Evolutionary conservation across 2,888 invertebrate genomes (phyloP), one percentile per base, ranked within the genome.

Genomic region (Lochmaea crataegi): DNA sequence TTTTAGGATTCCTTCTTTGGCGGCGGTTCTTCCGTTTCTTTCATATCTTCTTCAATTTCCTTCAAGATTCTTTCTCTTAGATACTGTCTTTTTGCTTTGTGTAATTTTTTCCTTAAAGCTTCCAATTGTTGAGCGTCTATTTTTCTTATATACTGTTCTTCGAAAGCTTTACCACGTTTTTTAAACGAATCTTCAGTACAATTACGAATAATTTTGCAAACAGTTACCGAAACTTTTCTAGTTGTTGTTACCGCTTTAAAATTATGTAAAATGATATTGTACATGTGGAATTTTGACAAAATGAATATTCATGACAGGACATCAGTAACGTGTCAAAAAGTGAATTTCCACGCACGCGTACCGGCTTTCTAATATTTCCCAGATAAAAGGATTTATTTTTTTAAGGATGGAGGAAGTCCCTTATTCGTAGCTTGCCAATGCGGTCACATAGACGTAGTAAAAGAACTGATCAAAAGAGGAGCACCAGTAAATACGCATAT

Each of bases 401-500:
- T 85, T 60, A 86, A 97, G 96, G 97, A 98, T 85, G 97, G 97
- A n/a, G 97, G 97, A 71, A 97, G 97, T 41, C 95, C 98, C 0
- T 88, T 97, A 72, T 96, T 97, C 86, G 94, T 98, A 69, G 94
- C 97, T 65, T 94, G 96, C 79, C 96, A 97, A 84, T 95, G 96
- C 84, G 97, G 96, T 1, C 96, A 97, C 86, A 88, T 95, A 81
- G 93, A 96, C 74, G 94, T 97, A 75, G 96, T 96, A 5, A 92
- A 94, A 80, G 94, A 95, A 84, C 88, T 98, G 7, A 90, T 97
- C 68, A 91, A 91, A 74, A 91, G 93, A 81, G 96, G 96, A 10
- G 94, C 95, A 9, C 90, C 94, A 85, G 92, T 94, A 51, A 94
- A 95, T 83, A 90, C 92, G 18, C 92, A 91, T 79, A 95, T 96